Evolutionary conservation across 1,140 invertebrate species (phyloP).

Genomic region (Coelopa frigida): DNA sequence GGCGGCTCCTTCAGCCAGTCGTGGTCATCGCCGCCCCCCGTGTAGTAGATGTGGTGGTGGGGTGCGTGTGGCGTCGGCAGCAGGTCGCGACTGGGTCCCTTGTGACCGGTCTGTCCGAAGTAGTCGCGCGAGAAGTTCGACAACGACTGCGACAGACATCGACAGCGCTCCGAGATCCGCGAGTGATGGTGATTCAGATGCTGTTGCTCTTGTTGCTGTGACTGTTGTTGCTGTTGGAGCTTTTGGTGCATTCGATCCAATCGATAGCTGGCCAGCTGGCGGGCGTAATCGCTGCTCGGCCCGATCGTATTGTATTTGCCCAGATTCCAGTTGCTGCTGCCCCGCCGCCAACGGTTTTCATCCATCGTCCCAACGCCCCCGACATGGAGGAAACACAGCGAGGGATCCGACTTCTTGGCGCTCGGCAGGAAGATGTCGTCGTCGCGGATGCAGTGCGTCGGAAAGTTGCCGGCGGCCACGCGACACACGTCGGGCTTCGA

Average conservation of each 20-base stretch:
- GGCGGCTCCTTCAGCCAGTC: conserved; percentile 9
- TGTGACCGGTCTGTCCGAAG: conserved; percentile 14
- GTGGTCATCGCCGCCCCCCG: conserved; percentile 7
- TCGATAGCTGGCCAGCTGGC: conserved; percentile 36
- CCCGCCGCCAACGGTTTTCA: background rate
- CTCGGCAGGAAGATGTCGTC: conserved; percentile 37
- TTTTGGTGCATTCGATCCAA: conserved; percentile 23
- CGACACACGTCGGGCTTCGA: conserved; percentile 35
- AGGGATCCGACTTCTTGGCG: conserved; percentile 36
- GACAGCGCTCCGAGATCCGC: conserved; percentile 20
- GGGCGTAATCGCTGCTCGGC: conserved; percentile 38
- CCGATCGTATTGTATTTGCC: conserved; percentile 42
- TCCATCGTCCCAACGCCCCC: conserved; percentile 5
- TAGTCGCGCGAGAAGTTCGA: conserved; percentile 31
- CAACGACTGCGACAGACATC: conserved; percentile 40
- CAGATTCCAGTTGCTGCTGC: conserved; percentile 13
- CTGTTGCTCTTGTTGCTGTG: conserved; percentile 26
- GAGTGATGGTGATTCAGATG: conserved; percentile 29
- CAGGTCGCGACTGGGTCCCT: conserved; percentile 13
- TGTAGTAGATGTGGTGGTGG: conserved; percentile 10
- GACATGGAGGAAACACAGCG: conserved; percentile 30
- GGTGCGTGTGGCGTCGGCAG: background rate
- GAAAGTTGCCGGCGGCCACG: conserved; percentile 16
- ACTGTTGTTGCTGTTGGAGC: conserved; percentile 36
- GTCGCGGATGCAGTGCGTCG: conserved; percentile 27